Conservation (phyloP, 2,797 vertebrate species). For the Cetoscarus ocellatus region DNA sequence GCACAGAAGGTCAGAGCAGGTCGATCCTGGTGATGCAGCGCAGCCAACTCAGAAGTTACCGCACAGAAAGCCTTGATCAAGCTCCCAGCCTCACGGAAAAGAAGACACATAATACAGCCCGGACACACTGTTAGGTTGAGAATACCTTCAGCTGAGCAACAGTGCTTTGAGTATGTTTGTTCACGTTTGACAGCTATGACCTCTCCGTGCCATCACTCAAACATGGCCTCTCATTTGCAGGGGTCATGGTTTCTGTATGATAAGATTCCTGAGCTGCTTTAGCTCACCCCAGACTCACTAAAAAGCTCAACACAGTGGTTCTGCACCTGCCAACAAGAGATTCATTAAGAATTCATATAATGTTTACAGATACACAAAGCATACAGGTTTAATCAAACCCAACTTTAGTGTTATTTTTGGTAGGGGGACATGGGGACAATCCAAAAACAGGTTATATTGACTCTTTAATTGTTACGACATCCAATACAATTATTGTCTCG, state of each 20-base stretch:
- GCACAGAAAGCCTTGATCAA: slow-evolving; percentile 52
- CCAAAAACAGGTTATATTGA: slow-evolving; percentile 82
- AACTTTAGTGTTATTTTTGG: slow-evolving; percentile 79
- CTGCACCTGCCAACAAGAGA: slow-evolving; percentile 69
- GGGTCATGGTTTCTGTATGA: slow-evolving; percentile 59
- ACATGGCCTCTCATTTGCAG: slow-evolving; percentile 46
- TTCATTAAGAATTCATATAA: slow-evolving; percentile 60
- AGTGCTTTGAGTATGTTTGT: slow-evolving; percentile 25
- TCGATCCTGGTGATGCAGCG: slow-evolving; percentile 53
- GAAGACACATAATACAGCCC: slow-evolving; percentile 54
- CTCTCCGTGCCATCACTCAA: slow-evolving; percentile 24
- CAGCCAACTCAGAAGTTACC: slow-evolving; percentile 54
- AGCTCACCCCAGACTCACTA: slow-evolving; percentile 65
- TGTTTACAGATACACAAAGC: slow-evolving; percentile 79
- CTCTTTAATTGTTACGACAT: slow-evolving; percentile 86
- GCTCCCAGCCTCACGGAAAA: slow-evolving; percentile 54
- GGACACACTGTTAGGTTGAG: slow-evolving; percentile 47
- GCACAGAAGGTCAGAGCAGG: slow-evolving; percentile 48
- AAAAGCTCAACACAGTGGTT: slow-evolving; percentile 77
- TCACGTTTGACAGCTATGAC: slow-evolving; percentile 50
- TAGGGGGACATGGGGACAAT: slow-evolving; percentile 70
- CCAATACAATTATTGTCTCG: slow-evolving; percentile 88
- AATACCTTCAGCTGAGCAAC: slow-evolving; percentile 39
- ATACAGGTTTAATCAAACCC: slow-evolving; percentile 82
- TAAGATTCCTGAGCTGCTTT: slow-evolving; percentile 71